phyloP scores from a whole-genome alignment of 2,797 vertebrate genomes.

The Pseudochirops corinnae region DNA sequence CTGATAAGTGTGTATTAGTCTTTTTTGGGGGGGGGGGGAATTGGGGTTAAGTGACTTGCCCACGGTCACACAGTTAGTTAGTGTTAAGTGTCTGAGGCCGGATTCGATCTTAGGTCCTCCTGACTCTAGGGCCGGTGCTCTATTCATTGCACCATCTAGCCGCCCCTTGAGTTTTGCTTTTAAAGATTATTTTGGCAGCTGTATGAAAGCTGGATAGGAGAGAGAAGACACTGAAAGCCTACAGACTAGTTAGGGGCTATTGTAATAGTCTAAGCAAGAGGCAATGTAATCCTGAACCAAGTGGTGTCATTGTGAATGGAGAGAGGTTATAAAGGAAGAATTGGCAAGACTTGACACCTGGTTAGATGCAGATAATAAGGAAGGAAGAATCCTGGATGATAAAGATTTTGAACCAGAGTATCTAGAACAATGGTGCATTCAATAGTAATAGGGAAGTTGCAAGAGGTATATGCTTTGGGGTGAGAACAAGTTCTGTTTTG shows the following conservation, averaged over 20 bases:
- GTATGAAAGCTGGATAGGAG: background rate
- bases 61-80: no score
- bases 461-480: background rate
- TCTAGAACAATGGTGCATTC: background rate
- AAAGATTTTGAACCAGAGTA: background rate
- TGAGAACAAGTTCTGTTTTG: background rate
- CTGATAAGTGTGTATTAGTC: background rate
- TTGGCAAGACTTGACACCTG: background rate
- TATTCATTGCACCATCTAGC: no score
- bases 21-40: no score
- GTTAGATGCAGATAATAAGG: background rate
- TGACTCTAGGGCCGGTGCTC: no score
- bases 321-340: background rate
- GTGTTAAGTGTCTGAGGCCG: no score
- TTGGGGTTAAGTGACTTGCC: no score
- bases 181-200: background rate
- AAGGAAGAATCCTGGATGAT: background rate
- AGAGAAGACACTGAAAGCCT: background rate
- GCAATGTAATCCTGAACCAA: background rate
- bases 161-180: background rate
- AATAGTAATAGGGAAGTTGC: background rate
- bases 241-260: background rate
- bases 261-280: background rate
- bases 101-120: no score
- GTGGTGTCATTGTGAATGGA: background rate